These are phyloP conservation scores for Ditylenchus dipsaci DNA, from an alignment of 1,140 invertebrate species.

Conservation along the genomic window DNA sequence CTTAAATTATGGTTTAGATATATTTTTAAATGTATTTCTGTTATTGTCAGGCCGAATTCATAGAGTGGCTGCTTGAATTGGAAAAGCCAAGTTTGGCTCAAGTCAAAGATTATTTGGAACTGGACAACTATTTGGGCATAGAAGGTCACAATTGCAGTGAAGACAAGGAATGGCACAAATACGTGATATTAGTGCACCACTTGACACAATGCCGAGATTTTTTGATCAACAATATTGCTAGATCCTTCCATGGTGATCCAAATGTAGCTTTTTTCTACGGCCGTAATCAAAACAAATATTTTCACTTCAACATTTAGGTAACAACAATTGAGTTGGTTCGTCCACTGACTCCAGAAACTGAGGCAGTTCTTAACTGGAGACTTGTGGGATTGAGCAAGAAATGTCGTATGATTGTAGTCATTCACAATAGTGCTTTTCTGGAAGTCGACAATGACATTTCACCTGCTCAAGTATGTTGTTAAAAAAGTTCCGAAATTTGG, in stretches of 20 bases:
- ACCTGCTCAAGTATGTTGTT: slow-evolving; percentile 15
- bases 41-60: slow-evolving; percentile 10
- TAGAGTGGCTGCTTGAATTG: slow-evolving; percentile 8
- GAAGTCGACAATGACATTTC: slow-evolving; percentile 23
- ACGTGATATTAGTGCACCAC: slow-evolving; percentile 1
- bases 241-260: neutral
- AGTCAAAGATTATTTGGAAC: neutral
- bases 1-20: too few relatives aligned
- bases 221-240: slow-evolving; percentile 4
- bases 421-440: slow-evolving; percentile 16
- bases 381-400: slow-evolving; percentile 25
- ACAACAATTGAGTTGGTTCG: slow-evolving; percentile 21
- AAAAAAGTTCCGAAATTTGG: too few relatives aligned
- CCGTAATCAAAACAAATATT: neutral
- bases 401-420: slow-evolving; percentile 27
- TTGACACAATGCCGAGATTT: neutral
- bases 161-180: neutral
- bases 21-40: neutral
- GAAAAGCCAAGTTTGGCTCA: neutral
- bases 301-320: neutral
- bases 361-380: slow-evolving; percentile 18
- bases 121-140: neutral
- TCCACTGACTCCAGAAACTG: slow-evolving; percentile 19
- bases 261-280: neutral
- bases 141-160: neutral